Base-by-base conservation (phyloP, 1,140 invertebrate genomes). In the Lucilia sericata region DNA sequence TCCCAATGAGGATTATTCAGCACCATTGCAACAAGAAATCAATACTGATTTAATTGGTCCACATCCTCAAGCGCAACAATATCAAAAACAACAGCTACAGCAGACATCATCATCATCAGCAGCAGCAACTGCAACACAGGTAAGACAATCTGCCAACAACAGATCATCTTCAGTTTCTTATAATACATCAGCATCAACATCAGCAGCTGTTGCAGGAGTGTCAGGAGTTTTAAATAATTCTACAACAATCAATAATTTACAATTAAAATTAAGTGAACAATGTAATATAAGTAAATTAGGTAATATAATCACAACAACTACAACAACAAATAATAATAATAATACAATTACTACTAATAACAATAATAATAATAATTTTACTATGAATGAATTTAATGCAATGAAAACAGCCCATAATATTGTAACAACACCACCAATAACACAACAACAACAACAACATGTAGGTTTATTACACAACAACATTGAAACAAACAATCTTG, bases 41-140 rank as follows among this genome's bases (percentile, higher is more conserved):
- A 90, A 90, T 87, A 87, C 89, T 30, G 89, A 90, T 82, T 82
- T 90, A 75, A 90, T 90, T 85, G 89, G 89, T 80, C 87, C 89
- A 30, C 89, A 90, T 90, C 89, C 89, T 4, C 89, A 90, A 85
- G 89, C 86, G 65, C 89, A 90, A 85, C 88, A 89, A 80, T 87
- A 89, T 86, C 88, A 89, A 84, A 82, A 84, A 51, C 81, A 55
- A 84, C n/a, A 14, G 84, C 87, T 84, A 84, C n/a, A 14, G 84
- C 87, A 85, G 42, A 17, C 84, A 74, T 5, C 86, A 47, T 5
- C 86, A 47, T 21, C 83, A 76, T 42, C 74, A 85, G 47, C 87
- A 86, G 14, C 87, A 85, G 21, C 87, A 85, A 13, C 86, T 82
- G 60, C 21, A 83, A 21, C 65, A 21, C 65, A 70, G 65, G 65